phyloP scores from a whole-genome alignment of 2,797 vertebrate species.

The Meda fulgida region DNA sequence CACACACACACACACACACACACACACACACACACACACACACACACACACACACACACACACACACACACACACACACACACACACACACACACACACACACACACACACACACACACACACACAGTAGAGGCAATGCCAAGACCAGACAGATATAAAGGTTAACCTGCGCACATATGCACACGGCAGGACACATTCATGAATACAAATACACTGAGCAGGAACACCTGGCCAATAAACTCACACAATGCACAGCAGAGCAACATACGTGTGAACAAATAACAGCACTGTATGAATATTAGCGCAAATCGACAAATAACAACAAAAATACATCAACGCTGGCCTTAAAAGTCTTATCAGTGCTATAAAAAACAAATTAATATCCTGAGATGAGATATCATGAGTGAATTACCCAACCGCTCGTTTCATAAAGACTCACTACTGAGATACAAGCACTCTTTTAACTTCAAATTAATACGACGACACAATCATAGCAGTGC shows the following conservation, averaged over 20 bases:
- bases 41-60: too few species aligned
- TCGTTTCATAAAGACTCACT: conserved; percentile 2
- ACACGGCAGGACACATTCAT: conserved; percentile 37
- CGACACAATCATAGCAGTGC: conserved; percentile 22
- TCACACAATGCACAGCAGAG: conserved; percentile 17
- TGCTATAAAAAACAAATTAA: neutral
- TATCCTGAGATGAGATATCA: conserved; percentile 11
- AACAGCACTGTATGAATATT: neutral
- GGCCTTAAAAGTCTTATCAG: neutral
- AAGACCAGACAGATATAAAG: conserved; percentile 29
- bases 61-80: too few species aligned
- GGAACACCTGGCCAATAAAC: conserved; percentile 4
- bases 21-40: too few species aligned
- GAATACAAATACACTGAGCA: conserved; percentile 39
- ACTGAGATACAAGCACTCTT: conserved; percentile 16
- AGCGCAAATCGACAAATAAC: neutral
- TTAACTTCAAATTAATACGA: conserved; percentile 30
- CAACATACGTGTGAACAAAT: neutral
- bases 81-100: too few species aligned
- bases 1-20: neutral
- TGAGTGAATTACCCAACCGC: neutral
- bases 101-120: neutral
- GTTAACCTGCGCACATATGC: conserved; percentile 18
- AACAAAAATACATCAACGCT: neutral
- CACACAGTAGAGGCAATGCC: conserved; percentile 13